phyloP scores from a whole-genome alignment of 1,140 invertebrate genomes.

The Atta colombica region DNA sequence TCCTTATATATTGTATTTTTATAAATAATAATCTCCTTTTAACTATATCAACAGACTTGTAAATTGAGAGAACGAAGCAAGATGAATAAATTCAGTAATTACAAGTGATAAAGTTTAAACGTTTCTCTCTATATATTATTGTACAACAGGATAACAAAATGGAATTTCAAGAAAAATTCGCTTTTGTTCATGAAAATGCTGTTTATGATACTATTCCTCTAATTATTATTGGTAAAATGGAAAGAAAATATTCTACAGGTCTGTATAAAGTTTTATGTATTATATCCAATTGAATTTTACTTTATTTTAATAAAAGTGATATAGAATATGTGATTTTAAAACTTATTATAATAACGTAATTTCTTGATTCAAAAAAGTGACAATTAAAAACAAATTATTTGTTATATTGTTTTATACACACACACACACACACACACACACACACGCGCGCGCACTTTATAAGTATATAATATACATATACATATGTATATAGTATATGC shows the following conservation, averaged over 20 bases:
- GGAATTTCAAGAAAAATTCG: constrained; percentile 28
- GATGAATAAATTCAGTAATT: neutral
- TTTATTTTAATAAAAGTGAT: neutral
- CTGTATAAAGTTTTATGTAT: neutral
- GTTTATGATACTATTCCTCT: constrained; percentile 39
- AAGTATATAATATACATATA: neutral
- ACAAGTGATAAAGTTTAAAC: neutral
- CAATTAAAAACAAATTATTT: neutral
- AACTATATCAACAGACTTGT: neutral
- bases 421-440: neutral
- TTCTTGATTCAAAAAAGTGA: neutral
- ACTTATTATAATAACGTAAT: too few species aligned
- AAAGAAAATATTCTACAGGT: constrained; percentile 3
- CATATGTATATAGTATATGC: neutral
- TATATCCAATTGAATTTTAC: neutral
- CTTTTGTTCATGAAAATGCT: neutral
- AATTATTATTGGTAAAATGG: constrained; percentile 27
- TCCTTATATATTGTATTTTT: neutral
- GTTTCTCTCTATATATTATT: neutral
- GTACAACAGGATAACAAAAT: constrained; percentile 1
- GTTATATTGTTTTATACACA: neutral
- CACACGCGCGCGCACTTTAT: neutral
- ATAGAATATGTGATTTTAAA: neutral
- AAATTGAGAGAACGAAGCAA: neutral
- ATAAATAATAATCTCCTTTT: neutral